Base-by-base conservation (phyloP, 2,797 vertebrate genomes). In the Falco rusticolus region DNA sequence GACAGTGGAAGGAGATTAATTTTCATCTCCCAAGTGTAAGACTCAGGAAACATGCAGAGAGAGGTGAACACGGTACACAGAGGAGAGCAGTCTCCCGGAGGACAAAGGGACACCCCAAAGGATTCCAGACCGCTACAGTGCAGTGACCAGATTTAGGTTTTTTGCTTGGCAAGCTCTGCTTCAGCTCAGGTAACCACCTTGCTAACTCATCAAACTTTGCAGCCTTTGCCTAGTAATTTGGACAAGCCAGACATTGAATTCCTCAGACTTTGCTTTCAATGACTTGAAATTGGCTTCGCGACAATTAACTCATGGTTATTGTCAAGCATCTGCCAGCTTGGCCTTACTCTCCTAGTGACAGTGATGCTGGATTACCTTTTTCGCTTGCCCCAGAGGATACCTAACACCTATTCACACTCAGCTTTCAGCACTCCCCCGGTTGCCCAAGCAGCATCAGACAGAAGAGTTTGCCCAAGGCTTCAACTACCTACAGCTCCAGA, bases 1-100 rank as follows among this genome's bases (percentile, higher is more conserved):
- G 65, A 61, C 51, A 45, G 11, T 12, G 18, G 16, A 70, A 70
- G 11, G 22, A 78, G 48, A 45, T 59, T 34, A 0, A 75, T 48
- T 70, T 81, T 41, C 48, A 59, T 14, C 39, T 54, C 43, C 51
- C 0, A 2, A 19, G 19, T 13, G 7, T 39, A 31, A 61, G 84
- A 59, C 33, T 54, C 34, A 9, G 0, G 0, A n/a, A 50, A 50
- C 2, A 0, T 3, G 37, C 57, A n/a, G 37, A 56, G 33, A 63
- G 24, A 89, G 56, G 45, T 34, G 53, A 41, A 59, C 16, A 5
- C 0, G 11, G 48, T 33, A 60, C 48, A 47, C 7, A 37, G 31
- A 71, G 19, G 9, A 84, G 54, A 61, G 43, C 48, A 63, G n/a
- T 39, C 29, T 71, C 71, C 22, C 16, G 25, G 45, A 85, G 53